Evolutionary conservation across 2,888 invertebrate species (phyloP), one percentile per base, ranked within the genome.

Genomic region (Drosophila nr. perissopoda): DNA sequence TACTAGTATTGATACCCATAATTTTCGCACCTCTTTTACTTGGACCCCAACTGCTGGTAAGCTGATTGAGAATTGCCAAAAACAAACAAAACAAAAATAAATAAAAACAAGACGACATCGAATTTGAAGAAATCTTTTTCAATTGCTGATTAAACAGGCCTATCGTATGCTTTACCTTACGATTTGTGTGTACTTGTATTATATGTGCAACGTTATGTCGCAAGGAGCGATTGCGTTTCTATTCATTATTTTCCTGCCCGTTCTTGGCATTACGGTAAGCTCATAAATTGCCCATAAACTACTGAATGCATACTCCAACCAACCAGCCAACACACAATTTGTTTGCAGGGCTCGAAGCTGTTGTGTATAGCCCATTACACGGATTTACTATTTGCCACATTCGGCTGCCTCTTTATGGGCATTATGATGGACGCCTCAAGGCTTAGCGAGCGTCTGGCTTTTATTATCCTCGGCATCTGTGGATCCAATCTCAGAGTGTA

Each of bases 201-300:
- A 83, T 31, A 13, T 89, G 0, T 61, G 75, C 0, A 87, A 87
- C 62, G 52, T 89, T 0, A 76, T 87, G 61, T 33, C 87, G 0
- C 67, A 63, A 27, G 85, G 78, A 0, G 63, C 73, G 0, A 13
- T 60, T 4, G 87, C 89, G 5, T 89, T 87, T 56, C 3, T 85
- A 0, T 79, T 62, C n/a, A 69, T 85, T 13, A 34, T 65, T 0
- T 73, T 79, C 10, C 3, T 81, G 4, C 89, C 87, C 0, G 0
- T 79, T 1, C 11, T 40, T 1, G 89, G 87, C 0, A 71, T 87
- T 0, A 49, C 59, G 31, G 67, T 81, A 49, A 60, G 76, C 42
- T 5, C 33, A 18, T 6, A 11, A 36, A 29, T 27, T 16, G 31
- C 4, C 33, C 13, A 21, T 16, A 16, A 45, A 7, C 42, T 13